Conservation (phyloP, 1,140 invertebrate genomes). For the Heliconius melpomene region DNA sequence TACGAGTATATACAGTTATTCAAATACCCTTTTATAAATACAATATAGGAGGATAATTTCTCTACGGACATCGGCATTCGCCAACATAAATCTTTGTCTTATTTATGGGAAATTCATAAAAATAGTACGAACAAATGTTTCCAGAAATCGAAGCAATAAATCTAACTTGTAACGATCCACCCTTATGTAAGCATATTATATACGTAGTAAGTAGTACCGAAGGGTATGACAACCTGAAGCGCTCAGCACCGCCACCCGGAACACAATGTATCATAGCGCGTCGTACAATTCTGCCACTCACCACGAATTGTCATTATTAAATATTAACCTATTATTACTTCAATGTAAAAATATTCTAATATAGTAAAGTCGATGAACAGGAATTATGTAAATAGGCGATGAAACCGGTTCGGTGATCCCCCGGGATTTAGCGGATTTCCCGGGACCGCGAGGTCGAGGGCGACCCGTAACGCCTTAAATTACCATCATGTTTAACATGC, state of each 20-base stretch:
- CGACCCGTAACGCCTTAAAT: slow-evolving; percentile 29
- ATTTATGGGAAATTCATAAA: slow-evolving; percentile 4
- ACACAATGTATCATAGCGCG: not conserved
- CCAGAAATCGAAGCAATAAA: slow-evolving; percentile 19
- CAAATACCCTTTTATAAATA: not conserved
- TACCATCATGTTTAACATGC: slow-evolving; percentile 23
- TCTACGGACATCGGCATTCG: not conserved
- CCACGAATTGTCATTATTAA: too few relatives aligned
- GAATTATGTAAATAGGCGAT: slow-evolving; percentile 31
- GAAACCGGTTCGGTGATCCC: slow-evolving; percentile 23
- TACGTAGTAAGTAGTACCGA: not conserved
- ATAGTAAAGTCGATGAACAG: slow-evolving; percentile 21
- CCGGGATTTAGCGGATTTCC: slow-evolving; percentile 18
- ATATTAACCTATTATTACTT: too few relatives aligned
- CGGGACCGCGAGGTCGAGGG: slow-evolving; percentile 17
- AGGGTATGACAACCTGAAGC: not conserved
- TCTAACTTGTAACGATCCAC: slow-evolving; percentile 12
- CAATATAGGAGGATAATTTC: not conserved
- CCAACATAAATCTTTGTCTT: slow-evolving; percentile 6
- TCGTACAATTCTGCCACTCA: too few relatives aligned
- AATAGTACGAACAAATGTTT: not conserved
- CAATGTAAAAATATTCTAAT: not conserved
- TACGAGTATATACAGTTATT: too few relatives aligned
- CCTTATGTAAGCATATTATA: not conserved
- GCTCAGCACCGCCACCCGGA: not conserved